A percentile compares a stretch with the other conserved stretches of the same genome.
Conservation (phyloP, 2,888 invertebrate species). For the Agonopterix heracliana region DNA sequence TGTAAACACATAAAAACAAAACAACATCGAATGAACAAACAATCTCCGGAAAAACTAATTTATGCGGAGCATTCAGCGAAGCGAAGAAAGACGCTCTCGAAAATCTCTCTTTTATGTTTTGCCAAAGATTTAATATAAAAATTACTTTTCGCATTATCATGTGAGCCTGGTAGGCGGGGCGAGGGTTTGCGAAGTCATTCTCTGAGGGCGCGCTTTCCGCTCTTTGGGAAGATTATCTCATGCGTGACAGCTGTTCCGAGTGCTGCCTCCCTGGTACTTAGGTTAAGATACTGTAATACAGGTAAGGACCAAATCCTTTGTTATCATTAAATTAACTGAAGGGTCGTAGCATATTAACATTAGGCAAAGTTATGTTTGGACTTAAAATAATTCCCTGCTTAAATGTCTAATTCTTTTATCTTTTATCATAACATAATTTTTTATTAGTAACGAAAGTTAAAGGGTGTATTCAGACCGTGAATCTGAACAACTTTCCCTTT, state of each 20-base stretch:
- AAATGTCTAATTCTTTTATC: too few relatives aligned
- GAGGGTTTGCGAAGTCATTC: conserved; percentile 39
- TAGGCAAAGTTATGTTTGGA: not conserved
- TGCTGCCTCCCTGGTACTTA: conserved; percentile 42
- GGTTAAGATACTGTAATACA: conserved; percentile 20
- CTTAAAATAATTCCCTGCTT: not conserved
- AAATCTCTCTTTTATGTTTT: conserved; percentile 69
- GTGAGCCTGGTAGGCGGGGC: conserved; percentile 53
- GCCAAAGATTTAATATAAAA: conserved; percentile 70
- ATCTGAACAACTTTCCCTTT: too few relatives aligned
- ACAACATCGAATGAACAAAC: conserved; percentile 59
- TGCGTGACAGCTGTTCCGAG: conserved; percentile 62
- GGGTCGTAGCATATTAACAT: not conserved
- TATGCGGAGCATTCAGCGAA: conserved; percentile 59
- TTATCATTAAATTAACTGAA: conserved; percentile 5
- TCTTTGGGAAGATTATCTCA: conserved; percentile 56
- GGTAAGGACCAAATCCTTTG: conserved; percentile 1
- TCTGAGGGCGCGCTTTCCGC: conserved; percentile 44
- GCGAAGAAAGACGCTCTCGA: conserved; percentile 44
- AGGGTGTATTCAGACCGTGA: too few relatives aligned
- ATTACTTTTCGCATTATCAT: conserved; percentile 71
- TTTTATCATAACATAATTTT: too few relatives aligned
- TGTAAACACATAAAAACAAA: conserved; percentile 53
- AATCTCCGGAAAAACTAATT: conserved; percentile 71
- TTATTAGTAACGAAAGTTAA: too few relatives aligned